Evolutionary conservation across 92 coral and sea anemone genomes (phyloP), one percentile per base, ranked within the genome.

Genomic region (Diadumene lineata): DNA sequence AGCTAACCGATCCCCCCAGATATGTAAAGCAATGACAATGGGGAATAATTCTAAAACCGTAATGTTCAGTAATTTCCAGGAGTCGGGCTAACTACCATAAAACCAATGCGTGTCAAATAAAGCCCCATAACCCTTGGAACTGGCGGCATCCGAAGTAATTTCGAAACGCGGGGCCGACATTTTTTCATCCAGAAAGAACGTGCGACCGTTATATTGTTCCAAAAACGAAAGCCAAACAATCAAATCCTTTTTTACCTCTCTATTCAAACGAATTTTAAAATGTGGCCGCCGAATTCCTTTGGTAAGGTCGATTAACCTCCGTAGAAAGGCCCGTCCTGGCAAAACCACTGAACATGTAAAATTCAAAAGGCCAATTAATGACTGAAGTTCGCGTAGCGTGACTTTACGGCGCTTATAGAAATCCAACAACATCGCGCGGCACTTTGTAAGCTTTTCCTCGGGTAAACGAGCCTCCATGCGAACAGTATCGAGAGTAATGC

Each of bases 291-390:
- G 69, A 17, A 78, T 64, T 34, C 83, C 86, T 18, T 67, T 65
- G 50, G 86, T 82, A 24, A 76, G 81, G 53, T 82, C 86, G 57
- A 82, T 43, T 25, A 82, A 50, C 26, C 86, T 57, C 28, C 86
- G 76, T 26, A 82, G 66, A 66, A 82, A 82, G 32, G 78, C 82
- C 27, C 87, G 77, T 19, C 87, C 87, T 15, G 83, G 83, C 13
- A 76, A 25, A 15, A 82, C 71, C 11, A 82, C 87, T 15, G 71
- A 66, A 62, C 87, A 82, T 4, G 87, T 72, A 60, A 82, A 82
- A 72, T 78, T 78, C 32, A 69, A 66, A 2, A 84, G 73, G 31
- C 84, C 88, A 1, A 22, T 60, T 55, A 70, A 56, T 15, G 88
- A 83, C 56, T 83, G 88, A 31, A 83, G 7, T 67, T 83, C 88